Evolutionary conservation across 2,888 invertebrate species (phyloP), one percentile per base, ranked within the genome.

Genomic region (Saturnia japonica): DNA sequence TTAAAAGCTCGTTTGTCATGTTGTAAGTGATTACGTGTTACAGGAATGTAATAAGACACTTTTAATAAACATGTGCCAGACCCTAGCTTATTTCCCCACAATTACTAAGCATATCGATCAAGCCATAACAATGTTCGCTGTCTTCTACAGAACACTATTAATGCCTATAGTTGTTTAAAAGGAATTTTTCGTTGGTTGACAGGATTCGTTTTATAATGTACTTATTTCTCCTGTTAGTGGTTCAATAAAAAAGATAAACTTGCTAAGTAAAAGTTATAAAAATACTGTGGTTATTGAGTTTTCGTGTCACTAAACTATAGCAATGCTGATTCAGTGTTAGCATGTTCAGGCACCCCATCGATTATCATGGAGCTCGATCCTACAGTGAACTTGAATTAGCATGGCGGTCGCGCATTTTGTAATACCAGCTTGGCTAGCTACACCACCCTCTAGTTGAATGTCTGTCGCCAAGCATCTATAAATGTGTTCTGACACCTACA

Each of bases 1-100:
- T 85, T 85, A 83, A 78, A 83, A 83, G 79, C 75, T 72, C 74
- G 75, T 85, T 82, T 75, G 79, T 84, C 82, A 79, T 69, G 62
- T 64, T 64, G 1, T 78, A 76, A 79, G 72, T 77, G 75, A 77
- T 78, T 77, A 78, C 69, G 69, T 42, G 64, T 66, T 40, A 64
- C 40, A 34, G 62, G 8, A 64, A 34, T 40, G 2, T 40, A 40
- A 64, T 40, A 64, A 19, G 62, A 1, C 9, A 64, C 62, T 64
- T 64, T 16, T 64, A 25, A 57, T 57, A 57, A 12, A 57, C 1
- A 57, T 25, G 25, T 57, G 11, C n/a, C n/a, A 51, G 4, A 22
- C 47, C 22, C 1, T 25, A 12, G 25, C 25, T 12, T 57, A 57
- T 57, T 12, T 57, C 16, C 57, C 11, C 16, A 8, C 12, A 25